Percentiles rank a stretch among this genome's conserved stretches.
phyloP scores from a whole-genome alignment of 2,888 invertebrate genomes.

The Patella caerulea region DNA sequence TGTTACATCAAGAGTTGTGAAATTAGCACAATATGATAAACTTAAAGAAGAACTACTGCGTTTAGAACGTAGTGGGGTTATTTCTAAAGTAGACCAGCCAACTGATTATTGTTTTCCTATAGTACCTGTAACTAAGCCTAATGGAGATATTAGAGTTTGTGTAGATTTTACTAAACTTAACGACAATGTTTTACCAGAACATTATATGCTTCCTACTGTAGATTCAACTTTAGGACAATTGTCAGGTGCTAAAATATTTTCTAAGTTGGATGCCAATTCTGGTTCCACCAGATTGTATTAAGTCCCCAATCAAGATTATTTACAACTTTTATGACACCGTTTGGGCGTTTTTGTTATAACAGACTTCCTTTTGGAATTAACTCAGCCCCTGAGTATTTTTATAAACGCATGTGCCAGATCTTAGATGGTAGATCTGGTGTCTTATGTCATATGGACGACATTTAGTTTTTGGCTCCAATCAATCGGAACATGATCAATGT shows the following conservation, averaged over 20 bases:
- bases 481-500: slow-evolving; percentile 25
- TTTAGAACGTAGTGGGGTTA: neutral
- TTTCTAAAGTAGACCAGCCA: neutral
- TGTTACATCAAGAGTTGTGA: neutral
- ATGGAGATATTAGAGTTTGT: too few relatives aligned
- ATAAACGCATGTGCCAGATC: slow-evolving; percentile 64
- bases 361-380: slow-evolving; percentile 45
- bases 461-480: slow-evolving; percentile 25
- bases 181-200: slow-evolving; percentile 14
- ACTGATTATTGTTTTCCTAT: too few relatives aligned
- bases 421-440: slow-evolving; percentile 28
- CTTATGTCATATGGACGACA: slow-evolving; percentile 39
- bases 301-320: slow-evolving; percentile 22
- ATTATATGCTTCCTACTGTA: slow-evolving; percentile 22
- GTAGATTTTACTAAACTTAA: too few relatives aligned
- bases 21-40: neutral
- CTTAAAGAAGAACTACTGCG: neutral
- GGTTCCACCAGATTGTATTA: slow-evolving; percentile 29
- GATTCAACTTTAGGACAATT: slow-evolving; percentile 27
- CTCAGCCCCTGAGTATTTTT: slow-evolving; percentile 71
- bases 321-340: slow-evolving; percentile 44
- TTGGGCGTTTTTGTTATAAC: slow-evolving; percentile 40
- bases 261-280: slow-evolving; percentile 30
- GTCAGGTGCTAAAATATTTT: slow-evolving; percentile 23
- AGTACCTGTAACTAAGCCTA: too few relatives aligned